Conservation (phyloP, 2,888 invertebrate genomes). For the Panzeria rudis region DNA sequence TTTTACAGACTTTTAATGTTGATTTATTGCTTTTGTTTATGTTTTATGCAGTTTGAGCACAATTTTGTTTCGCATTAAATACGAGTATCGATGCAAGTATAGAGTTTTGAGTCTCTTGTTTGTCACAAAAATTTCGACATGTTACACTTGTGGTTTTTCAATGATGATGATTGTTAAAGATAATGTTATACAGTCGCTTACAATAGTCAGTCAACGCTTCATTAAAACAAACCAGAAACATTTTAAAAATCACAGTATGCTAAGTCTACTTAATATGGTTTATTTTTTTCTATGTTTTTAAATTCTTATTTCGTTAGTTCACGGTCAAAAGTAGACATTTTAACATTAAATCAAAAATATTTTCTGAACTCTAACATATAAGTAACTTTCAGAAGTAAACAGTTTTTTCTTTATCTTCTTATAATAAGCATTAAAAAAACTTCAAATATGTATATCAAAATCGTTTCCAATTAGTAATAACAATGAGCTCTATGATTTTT, state of each 20-base stretch:
- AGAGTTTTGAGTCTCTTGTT: conserved; percentile 11
- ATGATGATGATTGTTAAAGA: conserved; percentile 11
- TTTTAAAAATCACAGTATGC: too few species aligned
- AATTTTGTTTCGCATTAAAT: background rate
- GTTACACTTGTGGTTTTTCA: conserved; percentile 57
- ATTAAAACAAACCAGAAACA: too few species aligned
- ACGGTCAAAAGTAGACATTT: too few species aligned
- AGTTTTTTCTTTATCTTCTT: too few species aligned
- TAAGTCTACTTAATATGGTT: too few species aligned
- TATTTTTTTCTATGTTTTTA: too few species aligned
- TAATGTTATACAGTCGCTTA: background rate
- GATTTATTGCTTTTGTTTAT: conserved; percentile 24
- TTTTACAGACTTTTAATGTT: conserved; percentile 13
- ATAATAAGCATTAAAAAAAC: background rate
- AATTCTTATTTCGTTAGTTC: too few species aligned
- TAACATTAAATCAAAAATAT: too few species aligned
- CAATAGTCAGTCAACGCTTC: background rate
- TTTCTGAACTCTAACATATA: too few species aligned
- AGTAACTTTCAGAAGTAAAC: too few species aligned
- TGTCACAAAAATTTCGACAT: conserved; percentile 49
- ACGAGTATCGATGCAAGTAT: background rate
- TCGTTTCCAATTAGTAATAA: too few species aligned
- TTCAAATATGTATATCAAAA: background rate
- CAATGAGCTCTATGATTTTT: too few species aligned
- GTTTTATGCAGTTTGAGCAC: background rate